Conservation (phyloP, 2,113 vertebrate genomes). For the Bos javanicus region DNA sequence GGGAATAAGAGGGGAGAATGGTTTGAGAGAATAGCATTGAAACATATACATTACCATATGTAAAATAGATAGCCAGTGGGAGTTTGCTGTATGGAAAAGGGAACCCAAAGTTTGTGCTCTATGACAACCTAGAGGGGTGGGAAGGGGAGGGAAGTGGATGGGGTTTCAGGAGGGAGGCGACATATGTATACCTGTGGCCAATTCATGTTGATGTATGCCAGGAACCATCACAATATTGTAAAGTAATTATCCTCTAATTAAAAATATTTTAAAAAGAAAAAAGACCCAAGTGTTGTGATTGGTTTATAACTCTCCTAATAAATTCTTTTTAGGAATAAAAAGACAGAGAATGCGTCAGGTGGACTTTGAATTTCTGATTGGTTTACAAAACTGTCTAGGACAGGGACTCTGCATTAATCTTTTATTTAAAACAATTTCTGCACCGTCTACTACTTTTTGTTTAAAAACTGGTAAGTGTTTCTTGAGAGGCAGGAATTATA, state of each 20-base stretch:
- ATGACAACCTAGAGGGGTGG: not conserved
- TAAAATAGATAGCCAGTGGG: not conserved
- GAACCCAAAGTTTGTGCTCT: not conserved
- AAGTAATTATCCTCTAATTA: not conserved
- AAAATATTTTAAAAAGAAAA: not conserved
- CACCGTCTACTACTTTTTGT: not conserved
- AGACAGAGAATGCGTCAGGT: not conserved
- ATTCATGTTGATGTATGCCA: not conserved
- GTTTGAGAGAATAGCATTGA: not conserved
- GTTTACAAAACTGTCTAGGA: not conserved
- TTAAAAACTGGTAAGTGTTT: not conserved
- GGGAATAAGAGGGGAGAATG: not conserved
- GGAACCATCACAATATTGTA: not conserved
- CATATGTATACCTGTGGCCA: not conserved
- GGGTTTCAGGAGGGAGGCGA: not conserved
- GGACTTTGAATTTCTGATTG: not conserved
- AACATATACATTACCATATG: not conserved
- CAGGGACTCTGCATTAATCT: not conserved
- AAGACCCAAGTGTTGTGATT: not conserved
- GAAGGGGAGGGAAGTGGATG: not conserved
- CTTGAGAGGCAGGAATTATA: not conserved
- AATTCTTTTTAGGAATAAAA: not conserved
- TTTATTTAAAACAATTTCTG: not conserved
- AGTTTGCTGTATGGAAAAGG: not conserved
- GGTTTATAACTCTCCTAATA: not conserved